phyloP scores from a whole-genome alignment of 2,797 vertebrate genomes.

The Allenopithecus nigroviridis region DNA sequence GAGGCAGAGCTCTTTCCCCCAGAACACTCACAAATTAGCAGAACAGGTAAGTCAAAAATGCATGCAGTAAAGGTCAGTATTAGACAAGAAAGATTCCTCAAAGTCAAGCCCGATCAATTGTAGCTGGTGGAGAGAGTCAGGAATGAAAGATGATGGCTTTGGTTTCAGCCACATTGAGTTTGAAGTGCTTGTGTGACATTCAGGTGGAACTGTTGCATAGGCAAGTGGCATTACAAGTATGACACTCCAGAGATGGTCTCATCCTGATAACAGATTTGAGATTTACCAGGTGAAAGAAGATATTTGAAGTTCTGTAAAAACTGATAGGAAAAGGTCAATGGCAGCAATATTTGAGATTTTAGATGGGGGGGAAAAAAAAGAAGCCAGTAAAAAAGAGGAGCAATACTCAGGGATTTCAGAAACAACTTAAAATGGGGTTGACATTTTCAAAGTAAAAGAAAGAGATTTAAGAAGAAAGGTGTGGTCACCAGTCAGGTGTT shows the following conservation, averaged over 20 bases:
- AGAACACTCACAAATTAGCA: background rate
- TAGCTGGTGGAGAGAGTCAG: background rate
- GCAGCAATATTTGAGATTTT: background rate
- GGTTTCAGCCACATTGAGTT: background rate
- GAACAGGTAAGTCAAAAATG: background rate
- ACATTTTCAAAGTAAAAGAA: background rate
- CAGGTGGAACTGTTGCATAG: background rate
- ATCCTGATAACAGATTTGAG: background rate
- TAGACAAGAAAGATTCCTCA: background rate
- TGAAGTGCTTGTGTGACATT: conserved; percentile 12
- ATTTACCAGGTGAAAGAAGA: background rate
- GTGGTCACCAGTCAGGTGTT: background rate
- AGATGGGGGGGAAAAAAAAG: background rate
- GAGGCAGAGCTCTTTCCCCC: background rate
- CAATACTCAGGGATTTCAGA: background rate
- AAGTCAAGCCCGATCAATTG: background rate
- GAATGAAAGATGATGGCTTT: background rate
- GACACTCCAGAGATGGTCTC: background rate
- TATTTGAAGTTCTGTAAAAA: background rate
- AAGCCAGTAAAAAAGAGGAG: background rate
- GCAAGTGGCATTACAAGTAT: background rate
- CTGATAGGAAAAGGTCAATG: background rate
- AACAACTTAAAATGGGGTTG: background rate
- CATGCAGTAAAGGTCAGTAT: background rate
- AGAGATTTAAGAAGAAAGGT: background rate